These are phyloP conservation scores for Gasterosteus nipponicus DNA, from an alignment of 2,113 vertebrate genomes.

Conservation along the genomic window DNA sequence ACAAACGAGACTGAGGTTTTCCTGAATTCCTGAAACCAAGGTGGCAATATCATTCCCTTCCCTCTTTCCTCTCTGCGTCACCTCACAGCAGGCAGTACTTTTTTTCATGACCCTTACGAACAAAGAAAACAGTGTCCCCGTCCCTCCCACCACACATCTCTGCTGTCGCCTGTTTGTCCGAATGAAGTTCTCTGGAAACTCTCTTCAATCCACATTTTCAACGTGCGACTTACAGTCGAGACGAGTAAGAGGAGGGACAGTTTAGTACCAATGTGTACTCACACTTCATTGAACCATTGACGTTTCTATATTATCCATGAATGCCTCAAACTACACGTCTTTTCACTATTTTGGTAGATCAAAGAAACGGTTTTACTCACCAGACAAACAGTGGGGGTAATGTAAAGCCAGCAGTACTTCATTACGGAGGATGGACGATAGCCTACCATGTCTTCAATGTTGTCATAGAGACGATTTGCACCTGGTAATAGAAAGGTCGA, in stretches of 20 bases:
- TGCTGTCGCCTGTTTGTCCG: background rate
- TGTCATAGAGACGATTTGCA: slow-evolving; percentile 75
- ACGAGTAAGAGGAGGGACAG: background rate
- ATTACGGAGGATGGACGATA: slow-evolving; percentile 71
- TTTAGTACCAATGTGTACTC: background rate
- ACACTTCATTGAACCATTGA: too few relatives aligned
- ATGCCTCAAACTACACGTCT: background rate
- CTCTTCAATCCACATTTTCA: background rate
- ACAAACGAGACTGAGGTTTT: background rate
- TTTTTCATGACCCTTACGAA: background rate
- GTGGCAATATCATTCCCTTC: background rate
- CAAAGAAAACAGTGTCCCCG: background rate
- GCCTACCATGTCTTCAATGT: slow-evolving; percentile 79
- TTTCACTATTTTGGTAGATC: background rate
- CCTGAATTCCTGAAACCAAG: background rate
- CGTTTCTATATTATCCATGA: background rate
- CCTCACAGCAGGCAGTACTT: slow-evolving; percentile 4
- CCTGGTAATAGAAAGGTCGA: slow-evolving; percentile 52
- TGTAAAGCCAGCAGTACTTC: slow-evolving; percentile 76
- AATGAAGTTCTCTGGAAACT: slow-evolving; percentile 2
- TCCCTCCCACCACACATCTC: background rate
- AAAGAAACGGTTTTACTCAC: slow-evolving; percentile 57
- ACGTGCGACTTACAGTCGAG: too few relatives aligned
- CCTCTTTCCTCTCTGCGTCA: background rate
- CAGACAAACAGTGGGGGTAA: slow-evolving; percentile 74